These are phyloP conservation scores for Zonotrichia leucophrys DNA, from an alignment of 2,113 vertebrate genomes.

Conservation along the genomic window DNA sequence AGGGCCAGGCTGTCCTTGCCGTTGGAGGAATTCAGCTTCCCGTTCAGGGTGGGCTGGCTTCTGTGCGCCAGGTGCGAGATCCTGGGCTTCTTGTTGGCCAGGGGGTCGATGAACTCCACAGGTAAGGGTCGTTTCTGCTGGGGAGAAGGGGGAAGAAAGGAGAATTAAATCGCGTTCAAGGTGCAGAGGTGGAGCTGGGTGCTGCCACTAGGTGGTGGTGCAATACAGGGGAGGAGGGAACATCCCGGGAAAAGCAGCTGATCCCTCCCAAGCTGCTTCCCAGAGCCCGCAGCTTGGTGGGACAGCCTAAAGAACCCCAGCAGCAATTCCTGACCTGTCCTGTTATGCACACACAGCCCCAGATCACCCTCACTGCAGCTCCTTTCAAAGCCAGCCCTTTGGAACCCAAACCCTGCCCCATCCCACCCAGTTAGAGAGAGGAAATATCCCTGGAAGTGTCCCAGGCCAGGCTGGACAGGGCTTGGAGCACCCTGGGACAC, in stretches of 20 bases:
- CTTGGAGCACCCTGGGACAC: background rate
- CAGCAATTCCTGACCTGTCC: background rate
- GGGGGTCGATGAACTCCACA: conserved; percentile 88
- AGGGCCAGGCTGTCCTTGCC: conserved; percentile 73
- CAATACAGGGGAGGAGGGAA: background rate
- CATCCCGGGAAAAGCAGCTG: background rate
- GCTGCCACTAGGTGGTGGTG: conserved; percentile 49
- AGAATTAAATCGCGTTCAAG: accelerated
- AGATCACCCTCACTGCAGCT: background rate
- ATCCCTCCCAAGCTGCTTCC: background rate
- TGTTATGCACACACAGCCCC: accelerated
- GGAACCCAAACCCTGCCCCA: background rate
- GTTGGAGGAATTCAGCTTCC: conserved; percentile 80
- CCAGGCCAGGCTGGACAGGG: background rate
- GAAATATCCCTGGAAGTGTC: background rate
- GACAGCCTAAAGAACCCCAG: background rate
- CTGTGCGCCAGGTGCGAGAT: conserved; percentile 89
- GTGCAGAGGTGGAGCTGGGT: background rate
- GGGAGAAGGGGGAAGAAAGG: accelerated
- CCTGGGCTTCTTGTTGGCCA: conserved; percentile 90
- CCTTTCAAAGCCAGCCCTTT: accelerated
- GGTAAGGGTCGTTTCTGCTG: conserved; percentile 85
- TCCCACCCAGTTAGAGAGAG: accelerated
- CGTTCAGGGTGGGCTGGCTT: conserved; percentile 80
- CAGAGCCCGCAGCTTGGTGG: accelerated